Evolutionary conservation across 2,888 invertebrate species (phyloP).

Genomic region (Trichogramma evanescens): DNA sequence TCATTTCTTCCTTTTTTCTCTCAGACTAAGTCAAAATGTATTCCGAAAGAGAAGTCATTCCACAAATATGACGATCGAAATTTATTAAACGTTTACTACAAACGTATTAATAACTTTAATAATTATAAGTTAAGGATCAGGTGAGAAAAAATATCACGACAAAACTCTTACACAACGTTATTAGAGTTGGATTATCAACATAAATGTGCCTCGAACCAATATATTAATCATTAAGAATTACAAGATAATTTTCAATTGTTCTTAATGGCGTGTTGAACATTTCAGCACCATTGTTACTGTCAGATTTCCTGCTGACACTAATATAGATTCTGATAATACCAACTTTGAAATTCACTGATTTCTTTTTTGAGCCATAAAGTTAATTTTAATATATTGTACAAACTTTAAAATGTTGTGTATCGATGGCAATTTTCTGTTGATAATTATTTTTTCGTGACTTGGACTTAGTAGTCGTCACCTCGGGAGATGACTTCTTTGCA

Average conservation of each 20-base stretch:
- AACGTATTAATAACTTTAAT: conserved; percentile 11
- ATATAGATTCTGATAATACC: conserved; percentile 7
- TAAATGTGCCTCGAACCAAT: conserved; percentile 4
- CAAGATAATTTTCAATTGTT: not conserved
- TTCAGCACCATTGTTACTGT: not conserved
- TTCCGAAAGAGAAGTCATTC: conserved; percentile 10
- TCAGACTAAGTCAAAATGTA: conserved; percentile 4
- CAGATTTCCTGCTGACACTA: conserved; percentile 14
- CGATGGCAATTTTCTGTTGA: conserved; percentile 16
- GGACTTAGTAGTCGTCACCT: conserved; percentile 82
- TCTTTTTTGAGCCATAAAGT: not conserved
- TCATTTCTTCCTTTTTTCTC: not conserved
- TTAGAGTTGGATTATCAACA: conserved; percentile 13
- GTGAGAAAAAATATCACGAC: conserved; percentile 10
- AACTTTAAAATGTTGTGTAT: not conserved
- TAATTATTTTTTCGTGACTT: conserved; percentile 9
- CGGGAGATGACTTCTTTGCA: conserved; percentile 98
- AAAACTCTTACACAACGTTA: conserved; percentile 1
- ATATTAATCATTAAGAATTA: not conserved
- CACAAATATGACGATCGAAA: conserved; percentile 13
- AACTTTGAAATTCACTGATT: conserved; percentile 7
- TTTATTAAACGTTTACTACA: conserved; percentile 5
- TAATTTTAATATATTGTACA: not conserved
- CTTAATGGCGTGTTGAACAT: not conserved
- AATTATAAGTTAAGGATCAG: conserved; percentile 10